Conservation (phyloP, 2,888 invertebrate genomes). For the Nycteola revayana region DNA sequence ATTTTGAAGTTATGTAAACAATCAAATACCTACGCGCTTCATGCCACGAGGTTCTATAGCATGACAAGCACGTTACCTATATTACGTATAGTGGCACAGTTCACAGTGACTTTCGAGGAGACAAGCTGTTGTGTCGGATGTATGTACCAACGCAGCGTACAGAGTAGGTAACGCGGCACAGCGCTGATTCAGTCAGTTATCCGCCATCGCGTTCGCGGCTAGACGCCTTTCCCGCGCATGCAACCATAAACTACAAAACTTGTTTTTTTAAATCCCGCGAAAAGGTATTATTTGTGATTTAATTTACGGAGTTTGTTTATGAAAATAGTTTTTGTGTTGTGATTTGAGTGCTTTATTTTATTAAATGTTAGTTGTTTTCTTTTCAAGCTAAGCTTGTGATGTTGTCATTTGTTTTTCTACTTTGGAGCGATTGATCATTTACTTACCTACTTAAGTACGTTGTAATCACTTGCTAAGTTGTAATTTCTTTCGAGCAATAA, state of each 20-base stretch:
- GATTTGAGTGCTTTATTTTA: conserved; percentile 32
- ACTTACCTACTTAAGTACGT: too few relatives aligned
- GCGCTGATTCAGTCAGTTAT: too few relatives aligned
- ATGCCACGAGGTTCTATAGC: too few relatives aligned
- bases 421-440: too few relatives aligned
- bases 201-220: conserved; percentile 41
- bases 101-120: conserved; percentile 2
- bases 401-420: conserved; percentile 17
- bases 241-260: conserved; percentile 44
- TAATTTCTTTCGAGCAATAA: too few relatives aligned
- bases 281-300: conserved; percentile 54
- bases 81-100: too few relatives aligned
- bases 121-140: conserved; percentile 4
- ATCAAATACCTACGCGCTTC: too few relatives aligned
- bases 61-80: too few relatives aligned
- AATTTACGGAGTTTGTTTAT: background rate
- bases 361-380: conserved; percentile 50
- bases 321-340: conserved; percentile 27
- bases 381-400: conserved; percentile 34
- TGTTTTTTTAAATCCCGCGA: conserved; percentile 49
- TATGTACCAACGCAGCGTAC: too few relatives aligned
- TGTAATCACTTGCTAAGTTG: too few relatives aligned
- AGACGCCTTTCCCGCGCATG: conserved; percentile 60
- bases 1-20: too few relatives aligned
- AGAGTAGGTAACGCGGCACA: too few relatives aligned